Base-by-base conservation (phyloP, 2,888 invertebrate genomes). In the Lobophora halterata region DNA sequence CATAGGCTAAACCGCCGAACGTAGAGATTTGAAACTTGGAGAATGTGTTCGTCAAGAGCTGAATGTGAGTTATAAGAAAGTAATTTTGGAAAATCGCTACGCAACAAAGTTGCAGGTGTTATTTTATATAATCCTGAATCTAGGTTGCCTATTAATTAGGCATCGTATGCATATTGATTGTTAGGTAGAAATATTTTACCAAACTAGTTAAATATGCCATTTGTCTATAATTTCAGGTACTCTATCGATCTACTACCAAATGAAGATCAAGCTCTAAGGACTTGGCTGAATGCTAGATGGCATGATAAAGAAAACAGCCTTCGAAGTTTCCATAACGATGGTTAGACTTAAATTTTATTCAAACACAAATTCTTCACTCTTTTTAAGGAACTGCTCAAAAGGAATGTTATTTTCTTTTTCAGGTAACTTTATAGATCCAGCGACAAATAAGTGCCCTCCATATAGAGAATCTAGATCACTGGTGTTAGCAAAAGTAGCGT, bases 241-340 rank as follows among this genome's bases (percentile, higher is more conserved):
- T 69, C 90, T 0, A 83, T 88, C 8, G 69, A 85, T 7, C 80
- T 89, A 34, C 70, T 94, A 13, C 93, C 93, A 0, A 68, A 63
- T 6, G 86, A 88, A 12, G 91, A 92, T 43, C 71, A 74, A 0
- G 88, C 74, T 14, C 75, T 93, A 5, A 89, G 89, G 50, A 67
- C 63, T 10, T 94, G 93, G 90, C 74, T 94, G 19, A 90, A 90
- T 50, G 82, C 90, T 17, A 81, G 90, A 12, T 94, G 93, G 93
- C 68, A 65, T 5, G 87, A 90, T 29, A 94, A 94, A 63, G 93
- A 94, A 68, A 67, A 76, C 9, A 82, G 78, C 17, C 77, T 94
- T 2, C 78, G 83, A 19, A 83, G 89, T 51, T 93, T 92, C 72
- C 83, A 90, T 46, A 70, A 65, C 10, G 87, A 88, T 25, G 91